These are phyloP conservation scores for Oncorhynchus masou DNA, from an alignment of 2,113 vertebrate genomes.

Conservation along the genomic window DNA sequence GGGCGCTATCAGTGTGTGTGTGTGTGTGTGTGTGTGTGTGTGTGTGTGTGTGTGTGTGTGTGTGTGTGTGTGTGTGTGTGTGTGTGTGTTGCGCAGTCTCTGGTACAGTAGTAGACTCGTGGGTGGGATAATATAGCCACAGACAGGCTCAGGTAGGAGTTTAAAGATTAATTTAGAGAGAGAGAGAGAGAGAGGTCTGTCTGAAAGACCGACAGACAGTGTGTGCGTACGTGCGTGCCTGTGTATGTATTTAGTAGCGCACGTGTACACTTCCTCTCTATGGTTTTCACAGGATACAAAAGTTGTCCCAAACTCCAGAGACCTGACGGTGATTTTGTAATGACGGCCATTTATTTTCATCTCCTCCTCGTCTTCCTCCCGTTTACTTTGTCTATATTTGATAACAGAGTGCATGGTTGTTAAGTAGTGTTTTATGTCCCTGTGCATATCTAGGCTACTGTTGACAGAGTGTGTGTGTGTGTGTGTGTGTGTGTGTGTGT, in stretches of 20 bases:
- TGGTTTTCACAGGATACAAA: too few species aligned
- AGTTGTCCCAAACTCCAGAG: too few species aligned
- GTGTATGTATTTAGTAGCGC: constrained; percentile 1
- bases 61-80: neutral
- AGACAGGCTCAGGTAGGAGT: neutral
- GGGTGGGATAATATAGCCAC: neutral
- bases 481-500: neutral
- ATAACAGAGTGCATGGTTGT: neutral
- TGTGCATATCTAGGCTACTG: neutral
- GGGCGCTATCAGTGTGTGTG: neutral
- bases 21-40: neutral
- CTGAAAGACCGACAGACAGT: neutral
- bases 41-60: neutral
- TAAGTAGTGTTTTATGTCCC: neutral
- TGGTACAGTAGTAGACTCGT: neutral
- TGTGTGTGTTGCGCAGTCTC: neutral
- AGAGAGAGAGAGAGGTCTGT: too few species aligned
- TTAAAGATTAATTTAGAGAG: too few species aligned
- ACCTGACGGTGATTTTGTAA: neutral
- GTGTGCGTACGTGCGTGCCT: constrained; percentile 49
- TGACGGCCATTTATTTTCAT: neutral
- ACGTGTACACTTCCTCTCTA: too few species aligned
- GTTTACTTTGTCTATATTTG: neutral
- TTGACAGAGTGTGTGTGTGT: neutral
- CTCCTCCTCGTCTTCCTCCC: neutral